These are phyloP conservation scores for Lampris megalopsis DNA, from an alignment of 2,113 vertebrate species.

Conservation along the genomic window DNA sequence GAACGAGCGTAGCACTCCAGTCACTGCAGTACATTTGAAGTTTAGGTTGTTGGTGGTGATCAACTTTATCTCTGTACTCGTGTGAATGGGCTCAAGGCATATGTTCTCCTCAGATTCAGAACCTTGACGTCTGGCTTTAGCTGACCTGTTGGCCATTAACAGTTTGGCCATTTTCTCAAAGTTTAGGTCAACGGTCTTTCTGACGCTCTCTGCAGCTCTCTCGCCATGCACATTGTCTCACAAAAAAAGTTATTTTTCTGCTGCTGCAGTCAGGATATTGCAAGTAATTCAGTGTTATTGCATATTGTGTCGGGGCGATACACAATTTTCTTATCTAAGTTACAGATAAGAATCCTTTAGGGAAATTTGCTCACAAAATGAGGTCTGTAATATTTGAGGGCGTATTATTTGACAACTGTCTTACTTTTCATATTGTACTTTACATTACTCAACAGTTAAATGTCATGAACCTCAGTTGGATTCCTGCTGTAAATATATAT, in stretches of 20 bases:
- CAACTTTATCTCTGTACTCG: conserved; percentile 12
- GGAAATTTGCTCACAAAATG: too few species aligned
- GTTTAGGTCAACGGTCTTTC: too few species aligned
- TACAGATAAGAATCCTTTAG: too few species aligned
- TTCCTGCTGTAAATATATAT: too few species aligned
- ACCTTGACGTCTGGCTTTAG: background rate
- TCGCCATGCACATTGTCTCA: background rate
- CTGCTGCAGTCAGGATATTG: background rate
- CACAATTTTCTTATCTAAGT: too few species aligned
- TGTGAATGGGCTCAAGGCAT: background rate
- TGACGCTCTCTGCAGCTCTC: background rate
- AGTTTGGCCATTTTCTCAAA: background rate
- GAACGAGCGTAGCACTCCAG: conserved; percentile 12
- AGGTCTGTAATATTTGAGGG: too few species aligned
- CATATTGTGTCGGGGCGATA: too few species aligned
- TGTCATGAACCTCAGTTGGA: too few species aligned
- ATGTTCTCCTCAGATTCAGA: background rate
- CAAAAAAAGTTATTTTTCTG: background rate
- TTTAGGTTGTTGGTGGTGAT: conserved; percentile 33
- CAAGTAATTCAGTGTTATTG: too few species aligned
- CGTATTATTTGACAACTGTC: too few species aligned
- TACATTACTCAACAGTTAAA: too few species aligned
- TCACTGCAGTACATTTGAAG: conserved; percentile 22
- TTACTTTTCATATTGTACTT: too few species aligned
- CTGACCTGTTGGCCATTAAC: conserved; percentile 1